Conservation (phyloP, 2,113 vertebrate species). For the Oncorhynchus masou region DNA sequence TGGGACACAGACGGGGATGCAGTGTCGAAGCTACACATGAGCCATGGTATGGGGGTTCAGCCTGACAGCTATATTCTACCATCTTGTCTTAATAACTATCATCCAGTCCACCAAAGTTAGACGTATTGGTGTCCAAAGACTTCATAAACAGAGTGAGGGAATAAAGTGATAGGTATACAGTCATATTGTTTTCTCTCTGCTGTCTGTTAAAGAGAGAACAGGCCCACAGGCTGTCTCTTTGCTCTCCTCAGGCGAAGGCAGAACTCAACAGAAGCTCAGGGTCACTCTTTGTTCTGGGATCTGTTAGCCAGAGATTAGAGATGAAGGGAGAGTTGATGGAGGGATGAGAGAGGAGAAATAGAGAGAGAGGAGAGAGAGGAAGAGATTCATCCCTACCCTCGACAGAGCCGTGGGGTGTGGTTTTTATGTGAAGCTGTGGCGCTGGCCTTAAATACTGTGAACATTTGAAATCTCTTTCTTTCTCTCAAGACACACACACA, state of each 20-base stretch:
- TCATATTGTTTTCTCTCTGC: background rate
- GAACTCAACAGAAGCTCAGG: background rate
- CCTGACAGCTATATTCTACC: background rate
- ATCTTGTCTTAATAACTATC: background rate
- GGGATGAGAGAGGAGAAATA: background rate
- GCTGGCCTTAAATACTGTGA: background rate
- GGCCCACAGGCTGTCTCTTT: background rate
- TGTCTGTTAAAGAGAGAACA: background rate
- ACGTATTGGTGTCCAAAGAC: background rate
- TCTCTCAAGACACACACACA: background rate
- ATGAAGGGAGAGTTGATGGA: constrained; percentile 1
- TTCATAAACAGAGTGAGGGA: background rate
- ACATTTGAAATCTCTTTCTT: background rate
- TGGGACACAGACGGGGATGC: background rate
- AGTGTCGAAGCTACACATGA: background rate
- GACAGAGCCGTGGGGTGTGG: background rate
- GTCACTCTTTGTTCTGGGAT: constrained; percentile 11
- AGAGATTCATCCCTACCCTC: background rate
- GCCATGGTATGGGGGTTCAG: background rate
- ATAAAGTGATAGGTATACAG: background rate
- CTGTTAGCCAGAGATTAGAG: constrained; percentile 11
- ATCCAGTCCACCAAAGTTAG: background rate
- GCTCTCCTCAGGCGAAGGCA: background rate
- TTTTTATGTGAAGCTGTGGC: background rate
- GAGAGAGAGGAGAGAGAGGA: background rate